Percentiles rank a stretch among this genome's conserved stretches.
These are phyloP conservation scores for Vombatus ursinus DNA, from an alignment of 2,113 vertebrate species.

Conservation along the genomic window DNA sequence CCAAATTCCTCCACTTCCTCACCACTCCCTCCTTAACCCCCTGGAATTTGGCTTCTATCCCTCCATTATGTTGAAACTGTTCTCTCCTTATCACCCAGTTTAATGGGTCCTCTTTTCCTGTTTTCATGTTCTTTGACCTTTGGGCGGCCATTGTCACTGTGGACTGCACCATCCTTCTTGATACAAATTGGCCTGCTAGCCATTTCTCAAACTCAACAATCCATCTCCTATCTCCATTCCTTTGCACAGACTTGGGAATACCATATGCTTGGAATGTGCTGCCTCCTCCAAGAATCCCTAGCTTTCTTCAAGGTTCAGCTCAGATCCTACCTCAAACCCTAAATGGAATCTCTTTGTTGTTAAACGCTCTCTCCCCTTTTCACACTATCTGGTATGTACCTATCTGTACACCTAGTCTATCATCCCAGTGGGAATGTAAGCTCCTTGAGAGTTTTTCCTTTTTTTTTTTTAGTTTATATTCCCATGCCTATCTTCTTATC, in stretches of 20 bases:
- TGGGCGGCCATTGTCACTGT: background rate
- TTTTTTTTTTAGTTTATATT: background rate
- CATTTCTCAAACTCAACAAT: background rate
- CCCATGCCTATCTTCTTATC: background rate
- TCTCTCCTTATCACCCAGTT: background rate
- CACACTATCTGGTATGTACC: background rate
- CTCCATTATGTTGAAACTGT: background rate
- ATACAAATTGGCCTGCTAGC: background rate
- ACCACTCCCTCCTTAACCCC: background rate
- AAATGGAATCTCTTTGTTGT: background rate
- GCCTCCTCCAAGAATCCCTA: background rate
- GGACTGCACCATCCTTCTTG: background rate
- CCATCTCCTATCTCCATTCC: background rate
- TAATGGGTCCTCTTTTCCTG: background rate
- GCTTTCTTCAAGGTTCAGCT: background rate
- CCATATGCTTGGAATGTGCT: background rate
- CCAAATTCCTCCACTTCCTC: background rate
- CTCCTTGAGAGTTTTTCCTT: background rate
- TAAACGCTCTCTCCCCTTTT: background rate
- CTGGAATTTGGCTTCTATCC: background rate
- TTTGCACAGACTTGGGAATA: background rate
- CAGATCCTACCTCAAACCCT: background rate
- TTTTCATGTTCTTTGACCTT: background rate
- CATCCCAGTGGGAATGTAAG: background rate
- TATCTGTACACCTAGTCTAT: background rate